Base-by-base conservation (phyloP, 1,140 invertebrate species). In the Brachionus manjavacas region DNA sequence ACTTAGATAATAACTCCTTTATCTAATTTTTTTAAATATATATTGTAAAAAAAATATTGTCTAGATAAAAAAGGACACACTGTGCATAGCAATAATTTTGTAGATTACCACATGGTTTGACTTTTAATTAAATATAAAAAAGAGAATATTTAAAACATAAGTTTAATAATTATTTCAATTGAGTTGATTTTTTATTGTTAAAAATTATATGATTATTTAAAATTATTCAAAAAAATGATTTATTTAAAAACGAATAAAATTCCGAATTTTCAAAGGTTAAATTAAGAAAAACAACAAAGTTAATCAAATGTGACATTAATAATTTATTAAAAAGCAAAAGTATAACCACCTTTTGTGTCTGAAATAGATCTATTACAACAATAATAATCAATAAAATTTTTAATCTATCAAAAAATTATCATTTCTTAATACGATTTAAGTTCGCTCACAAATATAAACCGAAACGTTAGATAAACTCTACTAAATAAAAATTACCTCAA, bases 201-300 rank as follows among this genome's bases (percentile, higher is more conserved):
- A 46, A 46, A 46, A 46, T 46, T 46, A n/a, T 4, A n/a, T 4
- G 14, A 41, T 74, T 74, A 16, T 16, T 39, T n/a, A n/a, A 41
- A 41, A 14, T 39, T 74, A 25, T 20, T 74, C 9, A 74, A 35
- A 74, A 43, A 39, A 74, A 9, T 68, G 12, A 35, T 68, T 68
- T 68, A 68, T 68, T 68, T 68, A 68, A 68, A 68, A 68, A 31
- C 31, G 20, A 64, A 64, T 64, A 64, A 64, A 68, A 68, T 25
- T 39, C 66, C 25, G 25, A 68, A 68, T 14, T 31, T 31, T 39
- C 14, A 14, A 68, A 68, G 66, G 66, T 28, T 35, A 6, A 68
- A 64, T 64, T 64, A 28, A 68, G 25, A 31, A 31, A 68, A 68
- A 68, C 66, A 68, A 68, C 31, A 68, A 66, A 9, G 25, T 68